Base-by-base conservation (phyloP, 53 echinoderm and acorn worm genomes). In the Apostichopus leukothele region DNA sequence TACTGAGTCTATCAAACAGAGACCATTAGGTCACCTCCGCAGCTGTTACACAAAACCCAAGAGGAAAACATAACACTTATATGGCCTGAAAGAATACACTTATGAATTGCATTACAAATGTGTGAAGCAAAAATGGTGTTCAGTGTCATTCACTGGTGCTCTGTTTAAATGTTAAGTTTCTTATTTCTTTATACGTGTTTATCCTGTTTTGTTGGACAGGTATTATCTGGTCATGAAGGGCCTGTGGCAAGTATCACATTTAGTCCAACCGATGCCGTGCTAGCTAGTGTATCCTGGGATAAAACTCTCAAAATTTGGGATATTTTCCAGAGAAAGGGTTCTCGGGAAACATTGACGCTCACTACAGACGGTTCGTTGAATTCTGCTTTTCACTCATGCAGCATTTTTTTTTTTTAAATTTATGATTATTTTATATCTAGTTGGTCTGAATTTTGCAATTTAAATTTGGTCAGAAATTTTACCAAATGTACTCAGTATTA, bases 261-360 rank as follows among this genome's bases (percentile, higher is more conserved):
- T 84, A 92, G 94, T 85, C 96, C 96, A 60, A 89, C 92, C 39
- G 94, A 92, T n/a, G 94, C 96, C 61, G 90, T 94, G 53, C 89
- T 98, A 87, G 99, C 99, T 23, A 98, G 96, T 89, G 93, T 94
- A 83, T 98, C 96, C 50, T 98, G 99, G 99, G 99, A 98, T 74
- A 96, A 96, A 75, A 94, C 99, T 20, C 88, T 96, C 23, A 93
- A 96, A 89, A 89, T 98, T 19, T 98, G 99, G 99, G 96, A 98
- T 68, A 91, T 98, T 61, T 98, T 96, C 89, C 92, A 92, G 61
- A 80, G 89, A 78, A 96, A 94, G 90, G 99, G 96, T 76, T 91
- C 96, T 0, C 85, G 99, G 67, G 99, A 98, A 68, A 94, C 99
- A 4, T 78, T 98, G 67, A 83, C 86, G 55, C 78, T 98, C 1